Evolutionary conservation across 2,797 vertebrate genomes (phyloP), one percentile per base, ranked within the genome.

Genomic region (Tapirus indicus): DNA sequence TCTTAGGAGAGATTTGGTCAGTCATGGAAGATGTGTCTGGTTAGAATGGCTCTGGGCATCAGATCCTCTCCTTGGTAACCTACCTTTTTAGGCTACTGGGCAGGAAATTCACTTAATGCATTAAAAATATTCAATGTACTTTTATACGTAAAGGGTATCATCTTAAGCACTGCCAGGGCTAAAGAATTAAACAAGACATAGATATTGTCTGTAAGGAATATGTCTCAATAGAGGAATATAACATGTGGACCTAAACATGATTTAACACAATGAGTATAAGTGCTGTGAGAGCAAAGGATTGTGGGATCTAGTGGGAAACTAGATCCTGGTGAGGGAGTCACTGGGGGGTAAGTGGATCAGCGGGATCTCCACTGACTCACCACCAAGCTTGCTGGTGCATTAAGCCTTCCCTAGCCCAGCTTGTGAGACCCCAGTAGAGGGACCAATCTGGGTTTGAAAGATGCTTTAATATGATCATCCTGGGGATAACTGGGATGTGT

Each of bases 301-400:
- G 2, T 92, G 68, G 49, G 27, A 64, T 25, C 27, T 32, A 49
- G 41, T 9, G 29, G 32, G 66, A 75, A 56, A 56, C 16, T 1
- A 0, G 35, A 18, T 74, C 27, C 8, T n/a, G 20, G 56, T 27
- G 38, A 64, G 44, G 20, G 18, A 41, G 23, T 17, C 38, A 35
- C 13, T 7, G 3, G 5, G 0, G 64, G 6, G 38, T 4, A 9
- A 0, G 32, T 6, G 7, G 20, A 84, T 49, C 64, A n/a, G 5
- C 23, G 44, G 13, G 35, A 8, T 60, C 17, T 35, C 47, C 2
- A 25, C 7, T 14, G 23, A 35, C 71, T 85, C 14, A 7, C 17
- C 2, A 12, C 38, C 35, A 52, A 68, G 38, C 41, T 47, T 47
- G 12, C 32, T 69, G 32, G 44, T 52, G 13, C 5, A 7, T 35